Percentiles rank a stretch among this genome's conserved stretches.
These are phyloP conservation scores for Trichacis sp. DNA, from an alignment of 2,888 invertebrate species.

Conservation along the genomic window DNA sequence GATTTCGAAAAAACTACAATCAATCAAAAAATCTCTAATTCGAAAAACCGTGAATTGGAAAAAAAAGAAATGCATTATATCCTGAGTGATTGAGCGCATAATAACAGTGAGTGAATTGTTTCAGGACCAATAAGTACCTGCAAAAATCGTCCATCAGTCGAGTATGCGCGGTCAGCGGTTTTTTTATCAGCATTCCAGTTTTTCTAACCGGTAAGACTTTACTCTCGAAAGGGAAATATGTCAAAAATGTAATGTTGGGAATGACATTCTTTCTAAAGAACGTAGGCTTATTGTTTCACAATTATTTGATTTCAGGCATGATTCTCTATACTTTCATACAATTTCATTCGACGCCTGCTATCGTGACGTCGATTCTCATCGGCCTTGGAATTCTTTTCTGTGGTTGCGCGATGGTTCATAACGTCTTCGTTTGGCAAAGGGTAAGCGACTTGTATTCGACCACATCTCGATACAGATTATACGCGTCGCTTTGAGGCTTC, in stretches of 20 bases:
- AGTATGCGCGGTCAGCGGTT: slow-evolving; percentile 92
- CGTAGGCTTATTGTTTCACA: no score
- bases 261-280: no score
- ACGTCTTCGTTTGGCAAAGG: slow-evolving; percentile 94
- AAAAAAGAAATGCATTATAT: no score
- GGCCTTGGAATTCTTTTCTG: slow-evolving; percentile 93
- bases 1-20: no score
- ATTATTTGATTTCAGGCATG: slow-evolving; percentile 79
- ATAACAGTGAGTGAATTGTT: slow-evolving; percentile 61
- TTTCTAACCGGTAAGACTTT: slow-evolving; percentile 84
- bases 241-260: no score
- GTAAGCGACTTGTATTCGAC: slow-evolving; percentile 55
- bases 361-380: slow-evolving; percentile 89
- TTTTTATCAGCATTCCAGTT: slow-evolving; percentile 94
- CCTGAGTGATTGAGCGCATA: no score
- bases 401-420: slow-evolving; percentile 93
- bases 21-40: no score
- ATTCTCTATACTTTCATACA: slow-evolving; percentile 93
- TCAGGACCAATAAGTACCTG: slow-evolving; percentile 90
- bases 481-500: neutral
- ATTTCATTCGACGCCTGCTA: slow-evolving; percentile 91
- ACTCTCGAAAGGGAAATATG: no score
- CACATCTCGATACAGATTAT: slow-evolving; percentile 5
- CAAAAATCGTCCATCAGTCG: slow-evolving; percentile 92
- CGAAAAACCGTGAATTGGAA: no score